A percentile compares a stretch with the other conserved stretches of the same genome.
Evolutionary conservation across 2,797 vertebrate genomes (phyloP).

Genomic region (Dendrocincla fuliginosa): DNA sequence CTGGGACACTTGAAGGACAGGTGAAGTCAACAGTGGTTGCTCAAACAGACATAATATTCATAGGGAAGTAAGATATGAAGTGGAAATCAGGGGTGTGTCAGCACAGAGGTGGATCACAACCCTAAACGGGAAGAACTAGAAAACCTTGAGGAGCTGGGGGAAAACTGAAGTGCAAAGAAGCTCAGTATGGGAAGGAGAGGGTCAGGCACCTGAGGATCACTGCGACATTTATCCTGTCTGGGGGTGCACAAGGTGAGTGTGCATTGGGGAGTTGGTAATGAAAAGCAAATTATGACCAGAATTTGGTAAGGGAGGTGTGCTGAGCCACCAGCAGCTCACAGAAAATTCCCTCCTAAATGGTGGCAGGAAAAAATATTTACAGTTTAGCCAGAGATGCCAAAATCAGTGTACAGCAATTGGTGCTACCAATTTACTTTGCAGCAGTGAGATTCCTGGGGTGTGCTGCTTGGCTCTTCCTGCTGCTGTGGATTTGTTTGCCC

Average conservation of each 20-base stretch:
- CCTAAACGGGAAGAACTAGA: not conserved
- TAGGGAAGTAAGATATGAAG: not conserved
- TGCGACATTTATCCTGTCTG: not conserved
- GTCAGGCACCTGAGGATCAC: not conserved
- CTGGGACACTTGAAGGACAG: not conserved
- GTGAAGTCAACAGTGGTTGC: not conserved
- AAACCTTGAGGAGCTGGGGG: not conserved
- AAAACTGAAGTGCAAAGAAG: not conserved
- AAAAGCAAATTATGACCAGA: not conserved
- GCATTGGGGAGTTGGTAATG: not conserved
- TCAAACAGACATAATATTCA: not conserved
- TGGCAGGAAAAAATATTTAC: not conserved
- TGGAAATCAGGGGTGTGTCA: not conserved
- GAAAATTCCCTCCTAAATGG: not conserved
- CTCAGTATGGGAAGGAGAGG: not conserved
- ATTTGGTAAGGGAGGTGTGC: not conserved
- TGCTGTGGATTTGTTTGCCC: not conserved
- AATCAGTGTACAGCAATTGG: not conserved
- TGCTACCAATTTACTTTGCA: not conserved
- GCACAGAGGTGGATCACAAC: not conserved
- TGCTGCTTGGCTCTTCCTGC: not conserved
- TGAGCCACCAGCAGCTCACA: not conserved
- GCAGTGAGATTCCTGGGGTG: not conserved
- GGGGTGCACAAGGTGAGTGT: not conserved
- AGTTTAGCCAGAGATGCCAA: not conserved